Percentiles rank a stretch among this genome's conserved stretches.
Conservation (phyloP, 2,797 vertebrate genomes). For the Pempheris klunzingeri region DNA sequence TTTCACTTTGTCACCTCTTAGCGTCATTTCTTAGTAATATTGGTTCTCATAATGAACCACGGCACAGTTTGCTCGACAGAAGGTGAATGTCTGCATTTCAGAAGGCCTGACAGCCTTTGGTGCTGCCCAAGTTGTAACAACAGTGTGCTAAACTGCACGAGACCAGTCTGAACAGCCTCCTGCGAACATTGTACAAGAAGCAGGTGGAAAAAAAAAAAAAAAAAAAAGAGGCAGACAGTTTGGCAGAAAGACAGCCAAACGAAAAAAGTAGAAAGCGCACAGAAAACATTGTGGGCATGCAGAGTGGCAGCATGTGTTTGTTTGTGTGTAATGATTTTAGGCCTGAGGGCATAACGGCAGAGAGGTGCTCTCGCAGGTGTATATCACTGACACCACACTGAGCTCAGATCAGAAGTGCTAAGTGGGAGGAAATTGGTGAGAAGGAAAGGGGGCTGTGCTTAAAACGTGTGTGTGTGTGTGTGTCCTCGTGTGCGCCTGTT, state of each 20-base stretch:
- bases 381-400: slow-evolving; percentile 37
- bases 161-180: neutral
- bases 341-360: neutral
- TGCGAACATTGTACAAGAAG: neutral
- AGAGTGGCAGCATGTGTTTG: slow-evolving; percentile 23
- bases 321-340: slow-evolving; percentile 34
- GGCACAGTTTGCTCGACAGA: neutral
- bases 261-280: neutral
- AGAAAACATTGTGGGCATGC: neutral
- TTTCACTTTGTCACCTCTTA: neutral
- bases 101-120: neutral
- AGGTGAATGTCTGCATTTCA: neutral
- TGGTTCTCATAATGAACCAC: neutral
- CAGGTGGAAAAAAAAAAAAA: neutral
- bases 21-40: neutral
- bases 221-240: neutral
- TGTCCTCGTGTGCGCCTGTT: slow-evolving; percentile 51
- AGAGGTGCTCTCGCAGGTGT: slow-evolving; percentile 50
- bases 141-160: neutral
- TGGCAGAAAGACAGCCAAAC: neutral
- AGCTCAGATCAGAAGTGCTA: slow-evolving; percentile 66
- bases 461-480: slow-evolving; percentile 26
- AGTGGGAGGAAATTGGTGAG: slow-evolving; percentile 61
- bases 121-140: neutral
- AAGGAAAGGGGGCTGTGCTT: slow-evolving; percentile 17